phyloP scores from a whole-genome alignment of 2,113 vertebrate genomes.

The Eira barbara region DNA sequence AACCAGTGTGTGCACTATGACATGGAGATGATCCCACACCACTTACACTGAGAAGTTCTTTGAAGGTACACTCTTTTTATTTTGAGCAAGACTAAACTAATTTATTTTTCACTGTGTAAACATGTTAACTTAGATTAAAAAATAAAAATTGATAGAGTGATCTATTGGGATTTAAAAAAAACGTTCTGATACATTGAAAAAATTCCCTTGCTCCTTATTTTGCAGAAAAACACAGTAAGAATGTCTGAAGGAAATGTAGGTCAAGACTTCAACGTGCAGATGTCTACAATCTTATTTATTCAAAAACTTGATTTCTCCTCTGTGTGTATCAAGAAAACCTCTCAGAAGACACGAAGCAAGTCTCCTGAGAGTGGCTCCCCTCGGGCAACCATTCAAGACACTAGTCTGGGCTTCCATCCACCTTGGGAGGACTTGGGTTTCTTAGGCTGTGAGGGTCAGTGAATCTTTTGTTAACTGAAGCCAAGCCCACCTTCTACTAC shows the following conservation, averaged over 20 bases:
- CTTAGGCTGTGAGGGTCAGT: neutral
- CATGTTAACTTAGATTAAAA: neutral
- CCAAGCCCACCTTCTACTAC: constrained; percentile 17
- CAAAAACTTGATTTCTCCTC: neutral
- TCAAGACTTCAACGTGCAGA: neutral
- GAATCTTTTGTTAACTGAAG: constrained; percentile 10
- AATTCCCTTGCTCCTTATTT: neutral
- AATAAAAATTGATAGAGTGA: neutral
- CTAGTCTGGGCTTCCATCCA: neutral
- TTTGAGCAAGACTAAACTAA: neutral
- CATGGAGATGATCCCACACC: neutral
- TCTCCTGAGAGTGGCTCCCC: neutral
- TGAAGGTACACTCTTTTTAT: neutral
- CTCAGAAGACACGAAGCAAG: neutral
- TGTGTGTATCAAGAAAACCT: neutral
- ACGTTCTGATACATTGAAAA: neutral
- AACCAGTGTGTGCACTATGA: neutral
- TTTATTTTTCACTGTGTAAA: neutral
- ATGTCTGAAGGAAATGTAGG: neutral
- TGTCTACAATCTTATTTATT: neutral
- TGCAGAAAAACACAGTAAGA: neutral
- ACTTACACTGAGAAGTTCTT: neutral
- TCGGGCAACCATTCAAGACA: neutral
- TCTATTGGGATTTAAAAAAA: too few relatives aligned
- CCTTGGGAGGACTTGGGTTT: neutral